Conservation (phyloP, 1,140 invertebrate genomes). For the Drosophila sturtevanti region DNA sequence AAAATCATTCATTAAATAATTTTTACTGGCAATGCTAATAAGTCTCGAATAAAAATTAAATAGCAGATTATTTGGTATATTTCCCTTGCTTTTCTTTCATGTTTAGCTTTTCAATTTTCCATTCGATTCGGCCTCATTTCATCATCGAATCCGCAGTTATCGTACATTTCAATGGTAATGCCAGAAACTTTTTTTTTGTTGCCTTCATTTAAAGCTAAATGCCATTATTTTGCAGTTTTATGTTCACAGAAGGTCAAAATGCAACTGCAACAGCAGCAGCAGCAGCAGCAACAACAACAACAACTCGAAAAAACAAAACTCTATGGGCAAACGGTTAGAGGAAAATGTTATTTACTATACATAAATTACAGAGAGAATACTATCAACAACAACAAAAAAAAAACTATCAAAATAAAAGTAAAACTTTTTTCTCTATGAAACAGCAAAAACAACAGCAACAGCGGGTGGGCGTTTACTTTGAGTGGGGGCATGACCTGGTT, state of each 20-base stretch:
- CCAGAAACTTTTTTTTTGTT: conserved; percentile 32
- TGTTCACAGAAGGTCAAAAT: conserved; percentile 40
- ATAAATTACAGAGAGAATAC: conserved; percentile 37
- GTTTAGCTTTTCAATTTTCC: not conserved
- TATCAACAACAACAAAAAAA: conserved; percentile 24
- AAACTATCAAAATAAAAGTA: conserved; percentile 33
- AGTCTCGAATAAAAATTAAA: no score
- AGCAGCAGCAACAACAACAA: not conserved
- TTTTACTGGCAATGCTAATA: no score
- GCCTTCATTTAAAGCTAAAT: conserved; percentile 46
- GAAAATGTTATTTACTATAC: conserved; percentile 59
- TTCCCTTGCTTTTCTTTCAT: not conserved
- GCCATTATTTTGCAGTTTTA: conserved; percentile 47
- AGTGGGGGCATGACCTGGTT: conserved; percentile 19
- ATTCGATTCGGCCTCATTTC: conserved; percentile 26
- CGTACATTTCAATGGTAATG: conserved; percentile 31
- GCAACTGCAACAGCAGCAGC: conserved; percentile 8
- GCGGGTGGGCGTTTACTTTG: conserved; percentile 11
- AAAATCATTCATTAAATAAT: no score
- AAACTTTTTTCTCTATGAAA: conserved; percentile 26
- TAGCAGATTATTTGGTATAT: not conserved
- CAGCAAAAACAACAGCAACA: conserved; percentile 19
- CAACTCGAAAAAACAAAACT: conserved; percentile 18
- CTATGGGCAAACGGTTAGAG: conserved; percentile 18
- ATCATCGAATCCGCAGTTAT: conserved; percentile 12